Conservation (phyloP, 92 coral and sea anemone species). For the Palythoa heliodiscus region DNA sequence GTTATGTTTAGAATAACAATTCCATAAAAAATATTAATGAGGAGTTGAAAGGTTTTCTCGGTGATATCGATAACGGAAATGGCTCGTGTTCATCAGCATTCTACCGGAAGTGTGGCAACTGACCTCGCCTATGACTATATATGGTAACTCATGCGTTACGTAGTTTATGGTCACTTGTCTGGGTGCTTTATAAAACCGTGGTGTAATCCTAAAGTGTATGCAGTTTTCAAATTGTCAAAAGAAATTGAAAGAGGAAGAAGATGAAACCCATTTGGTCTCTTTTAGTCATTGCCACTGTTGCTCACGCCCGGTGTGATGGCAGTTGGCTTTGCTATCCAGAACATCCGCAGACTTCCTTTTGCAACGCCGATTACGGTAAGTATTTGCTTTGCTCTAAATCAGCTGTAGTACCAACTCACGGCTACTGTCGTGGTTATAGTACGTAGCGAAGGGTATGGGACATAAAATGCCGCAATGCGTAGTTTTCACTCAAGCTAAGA, state of each 20-base stretch:
- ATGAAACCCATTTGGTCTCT: slow-evolving; percentile 17
- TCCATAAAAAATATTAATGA: too few species aligned
- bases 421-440: neutral
- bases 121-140: slow-evolving; percentile 38
- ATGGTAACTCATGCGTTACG: slow-evolving; percentile 20
- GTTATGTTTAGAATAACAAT: neutral
- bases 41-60: neutral
- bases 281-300: slow-evolving; percentile 20
- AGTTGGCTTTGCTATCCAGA: slow-evolving; percentile 25
- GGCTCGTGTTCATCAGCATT: slow-evolving; percentile 11
- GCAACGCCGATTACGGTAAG: slow-evolving; percentile 70
- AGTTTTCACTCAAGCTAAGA: neutral
- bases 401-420: neutral
- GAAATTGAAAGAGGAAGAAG: neutral
- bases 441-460: neutral
- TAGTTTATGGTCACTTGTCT: neutral
- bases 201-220: neutral
- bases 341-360: slow-evolving; percentile 67
- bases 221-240: neutral
- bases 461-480: neutral
- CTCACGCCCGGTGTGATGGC: slow-evolving; percentile 5
- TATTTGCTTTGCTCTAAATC: neutral
- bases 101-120: slow-evolving; percentile 11
- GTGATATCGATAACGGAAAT: neutral
- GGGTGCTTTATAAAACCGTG: neutral